Evolutionary conservation across 2,797 vertebrate species (phyloP), one percentile per base, ranked within the genome.

Genomic region (Myotis daubentonii): DNA sequence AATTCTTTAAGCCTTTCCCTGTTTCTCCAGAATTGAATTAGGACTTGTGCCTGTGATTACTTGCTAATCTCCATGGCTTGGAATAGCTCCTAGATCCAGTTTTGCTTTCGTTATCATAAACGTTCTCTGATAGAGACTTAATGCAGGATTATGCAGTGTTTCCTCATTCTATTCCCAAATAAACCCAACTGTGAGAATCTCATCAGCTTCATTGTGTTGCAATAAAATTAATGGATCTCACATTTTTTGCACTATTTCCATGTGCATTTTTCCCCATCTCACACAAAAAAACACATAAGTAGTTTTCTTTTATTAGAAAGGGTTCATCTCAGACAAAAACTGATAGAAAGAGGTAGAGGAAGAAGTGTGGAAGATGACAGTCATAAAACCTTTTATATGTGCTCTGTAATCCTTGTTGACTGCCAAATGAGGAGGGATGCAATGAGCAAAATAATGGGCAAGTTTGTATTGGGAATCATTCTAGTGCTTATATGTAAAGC

Each of bases 1-100:
- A 95, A 95, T 96, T 96, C 53, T 97, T 49, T 6, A 62, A 94
- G 86, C 93, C 87, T 80, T 76, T 78, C 41, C 19, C 1, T 16
- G 41, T 80, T 80, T 93, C 91, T 80, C 71, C 71, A 95, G 87
- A 93, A 93, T 80, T 86, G 71, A 87, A 30, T 91, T 44, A 94
- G 53, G 65, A 87, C 25, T 91, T 91, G 49, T 66, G 36, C 53
- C 94, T 91, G 71, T 70, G 66, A 78, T 95, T 83, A 68, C 28
- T 33, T 93, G 44, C 87, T 95, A 87, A 95, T 94, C 71, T 72
- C 60, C 33, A 5, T 85, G 53, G 28, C 66, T 68, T 84, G 65
- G 71, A 94, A 80, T 62, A 60, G 47, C 16, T 83, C 72, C 83
- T 91, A 41, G 66, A 80, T 68, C 75, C 71, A 23, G 72, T 57